A percentile compares a stretch with the other conserved stretches of the same genome.
Evolutionary conservation across 1,140 invertebrate species (phyloP).

Genomic region (Acromyrmex charruanus): DNA sequence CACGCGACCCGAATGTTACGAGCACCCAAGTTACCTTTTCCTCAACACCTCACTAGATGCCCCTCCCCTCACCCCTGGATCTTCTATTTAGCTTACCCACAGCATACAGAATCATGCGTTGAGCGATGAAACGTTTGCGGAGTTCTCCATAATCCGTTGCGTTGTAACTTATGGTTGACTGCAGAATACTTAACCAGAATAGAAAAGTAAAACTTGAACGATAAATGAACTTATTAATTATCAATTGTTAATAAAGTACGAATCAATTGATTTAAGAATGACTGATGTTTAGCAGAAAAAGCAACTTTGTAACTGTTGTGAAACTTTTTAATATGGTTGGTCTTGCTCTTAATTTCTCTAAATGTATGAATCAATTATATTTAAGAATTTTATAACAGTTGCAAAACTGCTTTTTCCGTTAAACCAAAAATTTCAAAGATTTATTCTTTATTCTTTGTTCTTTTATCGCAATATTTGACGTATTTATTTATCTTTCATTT

Average conservation of each 20-base stretch:
- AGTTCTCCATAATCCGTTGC: slow-evolving; percentile 14
- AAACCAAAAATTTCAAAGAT: neutral
- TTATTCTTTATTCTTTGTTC: neutral
- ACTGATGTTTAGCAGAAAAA: too few relatives aligned
- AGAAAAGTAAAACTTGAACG: slow-evolving; percentile 10
- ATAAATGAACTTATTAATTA: slow-evolving; percentile 4
- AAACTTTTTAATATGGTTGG: too few relatives aligned
- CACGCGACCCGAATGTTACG: slow-evolving; percentile 30
- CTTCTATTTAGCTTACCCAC: slow-evolving; percentile 39
- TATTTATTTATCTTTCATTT: neutral
- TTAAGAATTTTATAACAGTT: too few relatives aligned
- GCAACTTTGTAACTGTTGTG: too few relatives aligned
- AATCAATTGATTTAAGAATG: neutral
- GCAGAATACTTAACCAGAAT: slow-evolving; percentile 8
- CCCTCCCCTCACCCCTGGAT: neutral
- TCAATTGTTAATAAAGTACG: neutral
- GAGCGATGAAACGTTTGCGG: slow-evolving; percentile 21
- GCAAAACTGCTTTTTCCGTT: too few relatives aligned
- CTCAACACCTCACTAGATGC: slow-evolving; percentile 4
- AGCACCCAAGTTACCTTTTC: slow-evolving; percentile 11
- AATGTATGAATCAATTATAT: too few relatives aligned
- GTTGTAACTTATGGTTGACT: neutral
- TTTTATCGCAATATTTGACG: too few relatives aligned
- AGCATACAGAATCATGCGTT: slow-evolving; percentile 16
- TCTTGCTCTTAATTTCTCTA: too few relatives aligned